Evolutionary conservation across 1,140 invertebrate species (phyloP).

Genomic region (Papilio glaucus): DNA sequence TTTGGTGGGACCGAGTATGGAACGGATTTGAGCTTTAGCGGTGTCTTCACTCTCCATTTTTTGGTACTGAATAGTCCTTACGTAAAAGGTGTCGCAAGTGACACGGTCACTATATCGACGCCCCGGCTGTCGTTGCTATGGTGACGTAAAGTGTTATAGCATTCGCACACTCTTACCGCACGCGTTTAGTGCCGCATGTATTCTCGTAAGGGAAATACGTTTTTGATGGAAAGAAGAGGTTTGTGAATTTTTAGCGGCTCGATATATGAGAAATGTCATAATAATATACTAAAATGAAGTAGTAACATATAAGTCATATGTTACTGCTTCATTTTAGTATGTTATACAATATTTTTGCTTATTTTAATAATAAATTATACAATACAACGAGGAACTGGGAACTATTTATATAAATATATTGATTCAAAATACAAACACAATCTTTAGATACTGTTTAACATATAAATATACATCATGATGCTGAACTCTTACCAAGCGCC

Average conservation of each 20-base stretch:
- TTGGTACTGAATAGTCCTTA: conserved; percentile 48
- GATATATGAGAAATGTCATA: not conserved
- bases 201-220: conserved; percentile 28
- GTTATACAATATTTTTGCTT: too few species aligned
- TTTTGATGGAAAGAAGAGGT: not conserved
- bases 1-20: conserved; percentile 85
- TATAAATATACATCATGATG: too few species aligned
- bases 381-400: too few species aligned
- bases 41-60: conserved; percentile 63
- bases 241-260: not conserved
- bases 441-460: too few species aligned
- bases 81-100: conserved; percentile 70
- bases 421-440: too few species aligned
- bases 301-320: too few species aligned
- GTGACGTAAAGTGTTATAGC: conserved; percentile 70
- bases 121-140: conserved; percentile 72
- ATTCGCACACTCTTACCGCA: conserved; percentile 68
- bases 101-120: conserved; percentile 66
- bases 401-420: too few species aligned
- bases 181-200: conserved; percentile 47
- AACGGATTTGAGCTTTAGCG: conserved; percentile 76
- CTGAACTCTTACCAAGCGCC: too few species aligned
- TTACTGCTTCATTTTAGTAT: too few species aligned
- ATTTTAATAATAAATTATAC: too few species aligned
- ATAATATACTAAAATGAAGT: too few species aligned